Conservation (phyloP, 1,140 invertebrate species). For the Cephus cinctus region DNA sequence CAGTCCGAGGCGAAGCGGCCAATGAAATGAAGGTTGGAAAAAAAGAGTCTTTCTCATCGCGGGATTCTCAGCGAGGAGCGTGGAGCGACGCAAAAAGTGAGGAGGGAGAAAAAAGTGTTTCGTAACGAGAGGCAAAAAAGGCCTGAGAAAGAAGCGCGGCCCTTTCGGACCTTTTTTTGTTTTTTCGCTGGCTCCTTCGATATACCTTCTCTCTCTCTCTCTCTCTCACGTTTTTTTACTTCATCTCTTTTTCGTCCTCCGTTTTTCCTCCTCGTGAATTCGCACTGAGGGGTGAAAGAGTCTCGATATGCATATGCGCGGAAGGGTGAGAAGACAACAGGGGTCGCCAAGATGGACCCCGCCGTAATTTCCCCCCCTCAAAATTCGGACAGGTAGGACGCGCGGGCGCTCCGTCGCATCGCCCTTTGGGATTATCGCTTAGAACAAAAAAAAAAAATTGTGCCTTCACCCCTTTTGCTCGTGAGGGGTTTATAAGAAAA, state of each 20-base stretch:
- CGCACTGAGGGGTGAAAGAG: not conserved
- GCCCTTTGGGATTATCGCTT: conserved; percentile 17
- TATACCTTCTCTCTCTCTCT: not conserved
- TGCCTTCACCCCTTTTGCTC: not conserved
- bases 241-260: not conserved
- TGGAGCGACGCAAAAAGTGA: not conserved
- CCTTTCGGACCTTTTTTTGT: not conserved
- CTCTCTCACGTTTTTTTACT: conserved; percentile 9
- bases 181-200: not conserved
- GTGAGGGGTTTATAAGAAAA: not conserved
- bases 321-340: conserved; percentile 13
- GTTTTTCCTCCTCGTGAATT: conserved; percentile 2
- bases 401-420: conserved; percentile 17
- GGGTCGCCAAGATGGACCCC: conserved; percentile 8
- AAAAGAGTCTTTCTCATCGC: too few species aligned
- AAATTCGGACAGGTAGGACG: conserved; percentile 16
- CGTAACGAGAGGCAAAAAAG: not conserved
- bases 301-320: conserved; percentile 6
- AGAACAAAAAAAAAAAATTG: conserved; percentile 17
- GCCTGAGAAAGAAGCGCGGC: not conserved
- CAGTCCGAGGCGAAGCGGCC: not conserved
- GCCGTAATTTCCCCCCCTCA: conserved; percentile 1
- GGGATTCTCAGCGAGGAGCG: not conserved
- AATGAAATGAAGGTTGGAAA: too few species aligned
- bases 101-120: not conserved